These are phyloP conservation scores for Zosterops lateralis DNA, from an alignment of 2,113 vertebrate species.

Conservation along the genomic window DNA sequence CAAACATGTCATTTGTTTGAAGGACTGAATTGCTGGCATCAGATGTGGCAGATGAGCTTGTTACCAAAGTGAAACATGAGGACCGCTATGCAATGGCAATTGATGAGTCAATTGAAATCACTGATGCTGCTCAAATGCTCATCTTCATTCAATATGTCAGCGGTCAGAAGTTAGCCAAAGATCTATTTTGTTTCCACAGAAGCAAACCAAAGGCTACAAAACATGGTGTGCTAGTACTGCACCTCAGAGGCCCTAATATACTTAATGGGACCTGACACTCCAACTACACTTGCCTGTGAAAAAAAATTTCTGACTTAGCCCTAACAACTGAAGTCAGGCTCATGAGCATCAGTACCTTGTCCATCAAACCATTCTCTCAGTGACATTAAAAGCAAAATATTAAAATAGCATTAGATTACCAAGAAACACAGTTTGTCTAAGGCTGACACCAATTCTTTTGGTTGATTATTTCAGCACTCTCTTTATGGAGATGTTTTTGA, in stretches of 20 bases:
- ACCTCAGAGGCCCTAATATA: not conserved
- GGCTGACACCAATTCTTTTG: constrained; percentile 10
- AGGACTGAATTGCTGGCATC: constrained; percentile 71
- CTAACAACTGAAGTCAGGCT: constrained; percentile 14
- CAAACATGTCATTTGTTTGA: constrained; percentile 76
- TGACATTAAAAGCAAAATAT: constrained; percentile 41
- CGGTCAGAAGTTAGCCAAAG: constrained; percentile 67
- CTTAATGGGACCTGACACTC: constrained; percentile 20
- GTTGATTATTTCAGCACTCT: not conserved
- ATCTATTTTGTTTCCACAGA: constrained; percentile 27
- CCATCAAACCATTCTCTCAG: constrained; percentile 20
- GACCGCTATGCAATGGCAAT: constrained; percentile 48
- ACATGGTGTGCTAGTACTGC: not conserved
- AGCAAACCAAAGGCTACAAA: constrained; percentile 30
- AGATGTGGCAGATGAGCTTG: constrained; percentile 72
- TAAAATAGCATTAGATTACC: constrained; percentile 45
- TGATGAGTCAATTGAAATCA: not conserved
- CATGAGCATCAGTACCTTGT: not conserved
- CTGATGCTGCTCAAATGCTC: constrained; percentile 5
- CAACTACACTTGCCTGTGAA: constrained; percentile 13
- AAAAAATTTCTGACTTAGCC: constrained; percentile 32
- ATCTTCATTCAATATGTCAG: constrained; percentile 72
- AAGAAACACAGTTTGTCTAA: constrained; percentile 13
- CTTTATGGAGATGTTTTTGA: not conserved
- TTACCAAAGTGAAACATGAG: constrained; percentile 75